phyloP scores from a whole-genome alignment of 2,113 vertebrate species.

The Apteryx mantelli region DNA sequence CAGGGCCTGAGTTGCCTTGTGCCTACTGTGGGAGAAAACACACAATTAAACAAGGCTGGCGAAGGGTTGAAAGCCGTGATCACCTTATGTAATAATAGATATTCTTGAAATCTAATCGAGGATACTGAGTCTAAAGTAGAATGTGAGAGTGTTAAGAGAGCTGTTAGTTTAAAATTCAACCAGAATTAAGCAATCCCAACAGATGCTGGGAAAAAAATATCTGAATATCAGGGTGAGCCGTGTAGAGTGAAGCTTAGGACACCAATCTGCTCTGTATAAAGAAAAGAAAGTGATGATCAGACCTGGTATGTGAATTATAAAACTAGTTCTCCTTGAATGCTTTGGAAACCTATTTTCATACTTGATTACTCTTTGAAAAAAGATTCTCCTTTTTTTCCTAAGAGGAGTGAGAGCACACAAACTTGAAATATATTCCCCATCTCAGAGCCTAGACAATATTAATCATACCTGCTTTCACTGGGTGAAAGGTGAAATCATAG shows the following conservation, averaged over 20 bases:
- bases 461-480: fast-evolving
- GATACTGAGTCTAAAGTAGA: neutral
- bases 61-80: neutral
- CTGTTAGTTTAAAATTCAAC: neutral
- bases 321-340: neutral
- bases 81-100: neutral
- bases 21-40: fast-evolving
- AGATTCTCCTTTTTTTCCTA: fast-evolving
- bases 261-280: fast-evolving
- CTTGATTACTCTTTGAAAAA: neutral
- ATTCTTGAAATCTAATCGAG: neutral
- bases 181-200: neutral
- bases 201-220: neutral
- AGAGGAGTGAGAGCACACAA: neutral
- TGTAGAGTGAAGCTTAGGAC: neutral
- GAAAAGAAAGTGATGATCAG: neutral
- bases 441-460: neutral
- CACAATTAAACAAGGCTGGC: neutral
- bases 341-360: neutral
- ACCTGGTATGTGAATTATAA: fast-evolving
- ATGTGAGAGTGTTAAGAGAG: neutral
- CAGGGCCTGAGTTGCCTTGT: neutral
- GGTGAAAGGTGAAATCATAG: neutral
- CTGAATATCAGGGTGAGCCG: neutral
- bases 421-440: neutral